Conservation (phyloP, 2,888 invertebrate genomes). For the Aphidius colemani region DNA sequence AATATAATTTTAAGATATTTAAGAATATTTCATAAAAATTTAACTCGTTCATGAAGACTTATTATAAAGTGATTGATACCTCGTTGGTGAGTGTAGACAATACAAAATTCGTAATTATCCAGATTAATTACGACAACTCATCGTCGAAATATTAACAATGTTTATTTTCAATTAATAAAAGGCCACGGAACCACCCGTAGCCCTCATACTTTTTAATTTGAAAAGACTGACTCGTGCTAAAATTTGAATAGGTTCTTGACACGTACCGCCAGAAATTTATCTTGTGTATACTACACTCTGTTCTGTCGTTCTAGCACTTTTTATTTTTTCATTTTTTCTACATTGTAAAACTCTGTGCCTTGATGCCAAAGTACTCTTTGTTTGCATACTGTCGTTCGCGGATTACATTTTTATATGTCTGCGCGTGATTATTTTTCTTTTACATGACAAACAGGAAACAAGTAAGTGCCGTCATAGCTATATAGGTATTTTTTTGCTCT, state of each 20-base stretch:
- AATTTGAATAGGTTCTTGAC: not conserved
- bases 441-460: conserved; percentile 30
- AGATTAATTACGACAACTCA: conserved; percentile 5
- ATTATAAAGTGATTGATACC: no score
- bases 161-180: not conserved
- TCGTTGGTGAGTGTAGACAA: no score
- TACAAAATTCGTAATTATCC: no score
- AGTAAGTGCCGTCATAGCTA: conserved; percentile 27
- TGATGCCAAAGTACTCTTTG: not conserved
- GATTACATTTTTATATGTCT: conserved; percentile 17
- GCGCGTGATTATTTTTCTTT: conserved; percentile 23
- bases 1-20: no score
- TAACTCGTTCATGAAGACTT: no score
- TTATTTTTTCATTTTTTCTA: conserved; percentile 19
- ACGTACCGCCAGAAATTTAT: not conserved
- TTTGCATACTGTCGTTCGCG: not conserved
- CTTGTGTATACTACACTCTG: not conserved
- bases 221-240: not conserved
- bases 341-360: conserved; percentile 14
- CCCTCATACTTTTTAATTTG: not conserved
- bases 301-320: conserved; percentile 33
- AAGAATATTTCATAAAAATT: no score
- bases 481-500: conserved; percentile 24
- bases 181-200: not conserved
- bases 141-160: not conserved